These are phyloP conservation scores for Heteromurus nitidus DNA, from an alignment of 2,888 invertebrate species.

Conservation along the genomic window DNA sequence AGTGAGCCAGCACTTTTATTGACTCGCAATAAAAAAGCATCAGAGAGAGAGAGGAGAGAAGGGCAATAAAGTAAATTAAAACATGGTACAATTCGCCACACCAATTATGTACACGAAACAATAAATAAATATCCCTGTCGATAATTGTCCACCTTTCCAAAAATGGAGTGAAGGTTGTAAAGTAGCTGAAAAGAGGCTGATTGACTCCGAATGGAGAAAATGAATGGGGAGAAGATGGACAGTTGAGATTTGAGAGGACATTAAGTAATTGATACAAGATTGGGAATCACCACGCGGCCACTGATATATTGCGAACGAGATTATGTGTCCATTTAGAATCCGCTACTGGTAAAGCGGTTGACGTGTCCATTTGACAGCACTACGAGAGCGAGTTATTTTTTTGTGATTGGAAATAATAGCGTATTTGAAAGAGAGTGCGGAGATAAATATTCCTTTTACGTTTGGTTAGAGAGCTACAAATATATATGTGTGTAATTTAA, in stretches of 20 bases:
- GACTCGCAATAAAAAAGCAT: no score
- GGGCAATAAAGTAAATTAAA: no score
- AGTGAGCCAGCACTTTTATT: no score
- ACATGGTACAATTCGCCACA: no score
- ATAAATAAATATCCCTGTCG: slow-evolving; percentile 13
- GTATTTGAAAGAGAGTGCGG: no score
- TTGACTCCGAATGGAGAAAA: background rate
- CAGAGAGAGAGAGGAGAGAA: no score
- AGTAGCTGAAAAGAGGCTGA: background rate
- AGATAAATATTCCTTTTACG: background rate
- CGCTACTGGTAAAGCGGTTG: background rate
- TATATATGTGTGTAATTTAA: no score
- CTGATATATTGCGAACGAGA: slow-evolving; percentile 31
- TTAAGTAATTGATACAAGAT: slow-evolving; percentile 54
- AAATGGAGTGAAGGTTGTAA: slow-evolving; percentile 2
- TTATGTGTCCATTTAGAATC: slow-evolving; percentile 21
- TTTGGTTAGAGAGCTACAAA: no score
- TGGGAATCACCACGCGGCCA: slow-evolving; percentile 47
- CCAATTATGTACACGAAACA: background rate
- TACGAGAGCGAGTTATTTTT: no score
- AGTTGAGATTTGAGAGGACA: slow-evolving; percentile 21
- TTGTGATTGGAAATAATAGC: no score
- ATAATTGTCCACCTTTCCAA: slow-evolving; percentile 4
- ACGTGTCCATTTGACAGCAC: no score
- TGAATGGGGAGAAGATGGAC: slow-evolving; percentile 13